Evolutionary conservation across 2,888 invertebrate genomes (phyloP), one percentile per base, ranked within the genome.

Genomic region (Calameuta idolon): DNA sequence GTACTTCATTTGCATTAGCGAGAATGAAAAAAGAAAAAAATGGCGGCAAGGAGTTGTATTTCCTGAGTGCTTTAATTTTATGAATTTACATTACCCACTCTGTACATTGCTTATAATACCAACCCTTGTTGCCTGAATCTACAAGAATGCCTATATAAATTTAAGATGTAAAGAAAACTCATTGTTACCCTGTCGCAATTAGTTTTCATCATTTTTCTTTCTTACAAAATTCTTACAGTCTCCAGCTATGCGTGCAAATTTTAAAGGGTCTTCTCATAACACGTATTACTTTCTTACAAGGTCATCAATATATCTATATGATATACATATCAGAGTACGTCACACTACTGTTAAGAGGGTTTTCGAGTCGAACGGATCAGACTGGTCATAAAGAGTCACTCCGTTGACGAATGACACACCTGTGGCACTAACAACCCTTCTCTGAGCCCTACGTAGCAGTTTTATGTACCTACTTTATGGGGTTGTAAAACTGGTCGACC

Each of bases 371-470:
- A 34, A 34, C 30, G 23, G n/a, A 74, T 34, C 35, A n/a, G n/a
- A 11, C 5, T 12, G 31, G 15, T 35, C 74, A 23, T 34, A 74
- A 74, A 74, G 15, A n/a, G 35, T n/a, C 12, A 40, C 37, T 23
- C n/a, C 12, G 35, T 15, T 74, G 37, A 80, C 55, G 76, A 75
- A 79, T 69, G 77, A 74, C 75, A 82, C 82, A 85, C 85, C 85
- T 85, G 86, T 86, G 80, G 82, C 84, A 78, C 78, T 75, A 69
- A 77, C 74, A 30, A 34, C 74, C 33, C 35, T 34, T 35, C 34
- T 35, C n/a, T 12, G 34, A 34, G 9, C 74, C 35, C 74, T 33
- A 2, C 35, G 74, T 34, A 34, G 34, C 30, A 12, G 12, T 30
- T 31, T 71, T 33, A 71, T 71, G 31, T 33, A 71, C 12, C 34